Conservation (phyloP, 2,113 vertebrate species). For the Tamias sibiricus region DNA sequence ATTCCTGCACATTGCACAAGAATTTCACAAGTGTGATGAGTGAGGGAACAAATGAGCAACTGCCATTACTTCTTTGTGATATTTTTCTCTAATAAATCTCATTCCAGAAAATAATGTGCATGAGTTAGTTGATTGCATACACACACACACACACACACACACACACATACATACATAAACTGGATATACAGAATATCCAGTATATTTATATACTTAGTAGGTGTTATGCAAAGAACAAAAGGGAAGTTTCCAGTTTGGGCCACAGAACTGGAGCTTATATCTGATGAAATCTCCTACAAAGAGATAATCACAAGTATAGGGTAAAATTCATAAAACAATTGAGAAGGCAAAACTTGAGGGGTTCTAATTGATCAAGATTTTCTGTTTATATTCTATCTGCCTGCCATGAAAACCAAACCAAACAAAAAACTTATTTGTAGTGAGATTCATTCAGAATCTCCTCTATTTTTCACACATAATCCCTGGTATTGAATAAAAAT, state of each 20-base stretch:
- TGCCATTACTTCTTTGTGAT: neutral
- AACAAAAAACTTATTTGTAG: neutral
- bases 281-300: neutral
- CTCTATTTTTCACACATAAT: neutral
- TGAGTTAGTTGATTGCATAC: neutral
- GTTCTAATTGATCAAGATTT: neutral
- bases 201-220: neutral
- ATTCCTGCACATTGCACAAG: neutral
- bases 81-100: neutral
- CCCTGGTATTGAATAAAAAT: neutral
- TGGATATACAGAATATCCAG: too few relatives aligned
- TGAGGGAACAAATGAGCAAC: neutral
- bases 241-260: neutral
- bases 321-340: neutral
- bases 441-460: too few relatives aligned
- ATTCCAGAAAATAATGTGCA: neutral
- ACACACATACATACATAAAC: too few relatives aligned
- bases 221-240: neutral
- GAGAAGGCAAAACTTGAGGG: neutral
- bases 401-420: neutral
- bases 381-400: neutral
- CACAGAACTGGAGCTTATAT: neutral
- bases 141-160: neutral
- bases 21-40: neutral
- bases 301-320: neutral